Evolutionary conservation across 2,113 vertebrate genomes (phyloP).

Genomic region (Urocitellus parryii): DNA sequence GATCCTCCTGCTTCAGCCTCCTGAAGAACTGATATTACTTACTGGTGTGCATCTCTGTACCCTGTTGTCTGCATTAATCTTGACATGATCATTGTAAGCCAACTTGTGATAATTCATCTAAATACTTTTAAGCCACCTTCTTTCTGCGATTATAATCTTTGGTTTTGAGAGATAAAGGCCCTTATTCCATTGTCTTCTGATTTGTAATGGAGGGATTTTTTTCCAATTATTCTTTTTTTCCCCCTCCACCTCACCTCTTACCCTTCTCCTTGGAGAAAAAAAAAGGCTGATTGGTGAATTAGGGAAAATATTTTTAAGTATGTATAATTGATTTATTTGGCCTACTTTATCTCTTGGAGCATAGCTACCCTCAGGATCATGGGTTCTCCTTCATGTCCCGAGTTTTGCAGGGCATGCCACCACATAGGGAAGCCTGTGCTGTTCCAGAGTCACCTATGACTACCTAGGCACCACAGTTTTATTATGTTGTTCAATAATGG

Average conservation of each 20-base stretch:
- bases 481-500: not conserved
- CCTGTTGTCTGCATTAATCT: not conserved
- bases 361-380: not conserved
- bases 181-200: not conserved
- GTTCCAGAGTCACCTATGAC: not conserved
- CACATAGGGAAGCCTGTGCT: not conserved
- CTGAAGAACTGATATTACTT: not conserved
- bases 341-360: not conserved
- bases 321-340: not conserved
- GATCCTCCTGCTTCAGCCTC: not conserved
- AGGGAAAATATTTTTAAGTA: not conserved
- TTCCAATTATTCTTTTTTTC: not conserved
- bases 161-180: not conserved
- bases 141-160: not conserved
- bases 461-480: not conserved
- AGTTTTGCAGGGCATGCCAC: not conserved
- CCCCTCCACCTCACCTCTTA: not conserved
- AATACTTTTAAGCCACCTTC: not conserved
- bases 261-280: not conserved
- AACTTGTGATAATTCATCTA: not conserved
- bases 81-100: not conserved
- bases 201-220: not conserved
- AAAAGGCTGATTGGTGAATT: not conserved
- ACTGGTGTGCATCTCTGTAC: not conserved
- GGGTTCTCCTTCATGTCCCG: not conserved